Evolutionary conservation across 2,888 invertebrate genomes (phyloP).

Genomic region (Serripes groenlandicus): DNA sequence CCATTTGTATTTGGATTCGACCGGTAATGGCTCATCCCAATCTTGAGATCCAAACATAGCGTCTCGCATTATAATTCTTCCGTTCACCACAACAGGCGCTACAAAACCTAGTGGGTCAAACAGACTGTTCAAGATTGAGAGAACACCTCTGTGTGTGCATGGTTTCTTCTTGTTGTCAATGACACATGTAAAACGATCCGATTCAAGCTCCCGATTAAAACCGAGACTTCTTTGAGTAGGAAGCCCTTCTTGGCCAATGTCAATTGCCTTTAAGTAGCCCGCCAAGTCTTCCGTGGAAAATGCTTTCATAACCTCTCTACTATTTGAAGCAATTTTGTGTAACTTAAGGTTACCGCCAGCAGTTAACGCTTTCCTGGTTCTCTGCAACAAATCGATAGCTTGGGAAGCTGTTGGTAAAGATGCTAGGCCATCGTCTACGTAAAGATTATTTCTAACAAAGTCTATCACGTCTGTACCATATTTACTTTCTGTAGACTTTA

Average conservation of each 20-base stretch:
- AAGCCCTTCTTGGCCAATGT: conserved; percentile 36
- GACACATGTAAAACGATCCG: conserved; percentile 50
- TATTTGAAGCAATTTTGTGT: conserved; percentile 68
- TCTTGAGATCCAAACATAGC: conserved; percentile 44
- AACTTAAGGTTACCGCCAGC: conserved; percentile 46
- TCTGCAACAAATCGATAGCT: conserved; percentile 49
- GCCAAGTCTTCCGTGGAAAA: conserved; percentile 60
- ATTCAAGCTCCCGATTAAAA: conserved; percentile 49
- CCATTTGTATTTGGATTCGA: conserved; percentile 40
- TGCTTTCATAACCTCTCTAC: conserved; percentile 50
- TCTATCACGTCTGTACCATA: conserved; percentile 29
- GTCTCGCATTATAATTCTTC: conserved; percentile 65
- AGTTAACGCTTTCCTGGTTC: conserved; percentile 42
- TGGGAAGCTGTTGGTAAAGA: conserved; percentile 29
- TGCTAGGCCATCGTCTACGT: conserved; percentile 65
- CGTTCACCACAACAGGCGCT: conserved; percentile 45
- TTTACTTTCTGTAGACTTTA: not conserved
- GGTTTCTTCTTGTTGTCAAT: conserved; percentile 38
- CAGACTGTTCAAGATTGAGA: conserved; percentile 62
- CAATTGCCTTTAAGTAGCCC: conserved; percentile 44
- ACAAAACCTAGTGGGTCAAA: conserved; percentile 69
- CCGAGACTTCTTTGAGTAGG: conserved; percentile 65
- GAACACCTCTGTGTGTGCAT: conserved; percentile 53
- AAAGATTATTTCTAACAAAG: conserved; percentile 55
- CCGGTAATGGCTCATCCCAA: conserved; percentile 70